Evolutionary conservation across 2,797 vertebrate genomes (phyloP), one percentile per base, ranked within the genome.

Genomic region (Vireo griseus): DNA sequence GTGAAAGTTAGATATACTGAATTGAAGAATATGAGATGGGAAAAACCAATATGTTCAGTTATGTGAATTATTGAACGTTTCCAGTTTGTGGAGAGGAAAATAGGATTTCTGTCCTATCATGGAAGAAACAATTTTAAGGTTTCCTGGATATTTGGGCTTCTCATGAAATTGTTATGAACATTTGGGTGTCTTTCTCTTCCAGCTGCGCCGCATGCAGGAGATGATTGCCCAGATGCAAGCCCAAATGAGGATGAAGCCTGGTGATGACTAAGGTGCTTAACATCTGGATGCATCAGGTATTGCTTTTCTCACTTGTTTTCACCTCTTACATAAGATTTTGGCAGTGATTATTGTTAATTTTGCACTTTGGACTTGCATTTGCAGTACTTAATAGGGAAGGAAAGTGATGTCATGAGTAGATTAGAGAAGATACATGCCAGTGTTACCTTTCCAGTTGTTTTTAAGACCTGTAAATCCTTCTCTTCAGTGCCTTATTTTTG

Each of bases 151-250:
- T 66, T 85, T 65, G 45, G 39, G 29, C n/a, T 48, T 39, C 33
- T 76, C 5, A 1, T 74, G 16, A 28, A 69, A 10, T 37, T 37
- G 48, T 33, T 61, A 17, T 48, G 10, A 93, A 31, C 13, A 1
- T 2, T 25, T 59, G 29, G 40, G 51, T 80, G 44, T 62, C 22
- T 90, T 81, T 88, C 22, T 90, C 16, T 94, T 90, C 2, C 92
- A 99, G 98, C 96, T 99, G 97, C 98, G 98, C 81, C 98, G 98
- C 94, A 99, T 99, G 98, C 98, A 99, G 95, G 98, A 99, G 97
- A 99, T 99, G 98, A 99, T 99, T 47, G 98, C 98, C 65, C 98
- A 98, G 86, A 99, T 99, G 98, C 98, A 98, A 96, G 98, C 98
- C 68, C 98, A 99, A 96, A 98, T 99, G 98, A 98, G 98, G 96